Evolutionary conservation across 64 coral and sea anemone genomes (phyloP).

Genomic region (Exaiptasia diaphana): DNA sequence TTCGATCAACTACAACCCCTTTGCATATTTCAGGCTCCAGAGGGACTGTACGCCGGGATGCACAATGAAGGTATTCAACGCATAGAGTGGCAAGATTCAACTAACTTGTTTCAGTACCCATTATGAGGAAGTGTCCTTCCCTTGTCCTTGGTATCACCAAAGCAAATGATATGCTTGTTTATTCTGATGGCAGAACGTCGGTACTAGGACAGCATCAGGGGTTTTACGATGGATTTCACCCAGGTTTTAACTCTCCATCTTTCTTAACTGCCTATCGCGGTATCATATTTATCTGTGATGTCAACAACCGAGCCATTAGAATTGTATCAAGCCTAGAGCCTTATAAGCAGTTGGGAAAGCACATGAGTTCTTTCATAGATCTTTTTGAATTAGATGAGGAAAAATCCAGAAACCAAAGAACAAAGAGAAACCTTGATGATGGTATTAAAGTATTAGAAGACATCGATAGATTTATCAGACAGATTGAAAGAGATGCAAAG

Average conservation of each 20-base stretch:
- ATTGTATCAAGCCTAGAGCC: conserved; percentile 28
- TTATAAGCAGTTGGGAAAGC: conserved; percentile 21
- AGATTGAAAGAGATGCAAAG: neutral
- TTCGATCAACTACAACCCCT: conserved; percentile 2
- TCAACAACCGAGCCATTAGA: conserved; percentile 11
- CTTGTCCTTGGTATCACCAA: conserved; percentile 16
- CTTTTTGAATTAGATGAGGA: conserved; percentile 39
- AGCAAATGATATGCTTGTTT: conserved; percentile 15
- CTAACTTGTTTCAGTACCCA: neutral
- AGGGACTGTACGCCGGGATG: conserved; percentile 13
- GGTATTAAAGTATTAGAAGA: conserved; percentile 16
- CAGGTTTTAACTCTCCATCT: conserved; percentile 16
- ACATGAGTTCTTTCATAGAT: conserved; percentile 8
- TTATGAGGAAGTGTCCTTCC: conserved; percentile 13
- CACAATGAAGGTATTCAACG: conserved; percentile 39
- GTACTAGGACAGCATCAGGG: conserved; percentile 5
- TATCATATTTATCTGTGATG: conserved; percentile 27
- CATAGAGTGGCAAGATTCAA: neutral
- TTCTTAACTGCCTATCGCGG: conserved; percentile 14
- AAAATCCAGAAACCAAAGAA: neutral
- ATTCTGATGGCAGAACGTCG: conserved; percentile 4
- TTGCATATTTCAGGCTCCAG: conserved; percentile 12
- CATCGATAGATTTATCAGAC: conserved; percentile 2
- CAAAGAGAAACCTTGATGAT: neutral
- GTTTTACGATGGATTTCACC: conserved; percentile 22